Conservation (phyloP, 2,888 invertebrate species). For the Zygogramma bicolorata region DNA sequence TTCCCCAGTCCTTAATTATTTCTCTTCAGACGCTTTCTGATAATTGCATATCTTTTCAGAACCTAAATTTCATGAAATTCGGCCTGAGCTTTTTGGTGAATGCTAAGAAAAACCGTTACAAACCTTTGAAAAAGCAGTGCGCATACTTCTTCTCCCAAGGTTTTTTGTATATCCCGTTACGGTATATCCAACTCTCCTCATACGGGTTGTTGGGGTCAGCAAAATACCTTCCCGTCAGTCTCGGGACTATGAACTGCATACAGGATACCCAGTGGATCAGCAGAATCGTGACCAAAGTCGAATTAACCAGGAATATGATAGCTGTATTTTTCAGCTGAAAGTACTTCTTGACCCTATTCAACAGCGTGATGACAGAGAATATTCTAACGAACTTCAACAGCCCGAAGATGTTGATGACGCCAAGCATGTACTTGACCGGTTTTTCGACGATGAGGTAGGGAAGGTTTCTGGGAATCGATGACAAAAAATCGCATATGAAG, state of each 20-base stretch:
- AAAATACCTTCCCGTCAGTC: slow-evolving; percentile 9
- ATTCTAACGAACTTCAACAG: not conserved
- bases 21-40: too few relatives aligned
- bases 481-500: slow-evolving; percentile 1
- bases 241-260: slow-evolving; percentile 4
- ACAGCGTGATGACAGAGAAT: not conserved
- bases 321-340: not conserved
- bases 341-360: not conserved
- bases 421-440: not conserved
- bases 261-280: slow-evolving; percentile 9
- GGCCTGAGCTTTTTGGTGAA: too few relatives aligned
- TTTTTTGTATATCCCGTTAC: not conserved
- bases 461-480: not conserved
- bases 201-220: not conserved
- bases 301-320: not conserved
- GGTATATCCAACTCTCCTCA: slow-evolving; percentile 12
- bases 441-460: not conserved
- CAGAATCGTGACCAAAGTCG: not conserved
- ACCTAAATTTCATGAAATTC: too few relatives aligned
- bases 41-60: too few relatives aligned
- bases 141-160: not conserved
- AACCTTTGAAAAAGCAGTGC: slow-evolving; percentile 11
- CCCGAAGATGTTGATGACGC: slow-evolving; percentile 8
- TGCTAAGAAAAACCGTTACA: too few relatives aligned
- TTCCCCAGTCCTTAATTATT: too few relatives aligned